Evolutionary conservation across 1,140 invertebrate species (phyloP).

Genomic region (Gonioctena quinquepunctata): DNA sequence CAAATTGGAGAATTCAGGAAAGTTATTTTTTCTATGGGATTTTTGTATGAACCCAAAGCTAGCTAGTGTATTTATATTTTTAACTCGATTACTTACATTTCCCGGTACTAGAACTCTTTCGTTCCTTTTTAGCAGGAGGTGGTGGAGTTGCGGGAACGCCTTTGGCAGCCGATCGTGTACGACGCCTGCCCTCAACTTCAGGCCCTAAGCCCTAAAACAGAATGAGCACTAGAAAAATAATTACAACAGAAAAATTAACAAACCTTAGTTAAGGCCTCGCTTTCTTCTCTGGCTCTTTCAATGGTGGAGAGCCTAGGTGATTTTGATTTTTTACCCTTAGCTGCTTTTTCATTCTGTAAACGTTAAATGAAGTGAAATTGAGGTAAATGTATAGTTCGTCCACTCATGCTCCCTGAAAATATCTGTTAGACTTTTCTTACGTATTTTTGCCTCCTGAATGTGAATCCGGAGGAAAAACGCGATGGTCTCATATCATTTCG

Average conservation of each 20-base stretch:
- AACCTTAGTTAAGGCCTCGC: slow-evolving; percentile 54
- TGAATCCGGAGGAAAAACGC: too few species aligned
- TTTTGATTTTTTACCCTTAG: slow-evolving; percentile 49
- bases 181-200: slow-evolving; percentile 54
- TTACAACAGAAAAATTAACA: neutral
- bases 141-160: slow-evolving; percentile 55
- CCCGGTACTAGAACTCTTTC: slow-evolving; percentile 38
- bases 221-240: neutral
- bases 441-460: too few species aligned
- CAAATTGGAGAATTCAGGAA: neutral
- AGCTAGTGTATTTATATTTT: too few species aligned
- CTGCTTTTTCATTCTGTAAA: slow-evolving; percentile 49
- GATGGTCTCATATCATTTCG: too few species aligned
- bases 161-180: slow-evolving; percentile 55
- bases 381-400: too few species aligned
- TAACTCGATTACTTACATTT: slow-evolving; percentile 24
- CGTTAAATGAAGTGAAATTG: neutral
- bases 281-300: slow-evolving; percentile 47
- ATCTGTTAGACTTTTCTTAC: too few species aligned
- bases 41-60: too few species aligned
- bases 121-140: slow-evolving; percentile 56
- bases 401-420: too few species aligned
- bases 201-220: slow-evolving; percentile 46
- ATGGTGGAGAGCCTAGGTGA: slow-evolving; percentile 41
- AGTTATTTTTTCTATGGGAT: neutral